Conservation (phyloP, 2,113 vertebrate species). For the Siniperca chuatsi region DNA sequence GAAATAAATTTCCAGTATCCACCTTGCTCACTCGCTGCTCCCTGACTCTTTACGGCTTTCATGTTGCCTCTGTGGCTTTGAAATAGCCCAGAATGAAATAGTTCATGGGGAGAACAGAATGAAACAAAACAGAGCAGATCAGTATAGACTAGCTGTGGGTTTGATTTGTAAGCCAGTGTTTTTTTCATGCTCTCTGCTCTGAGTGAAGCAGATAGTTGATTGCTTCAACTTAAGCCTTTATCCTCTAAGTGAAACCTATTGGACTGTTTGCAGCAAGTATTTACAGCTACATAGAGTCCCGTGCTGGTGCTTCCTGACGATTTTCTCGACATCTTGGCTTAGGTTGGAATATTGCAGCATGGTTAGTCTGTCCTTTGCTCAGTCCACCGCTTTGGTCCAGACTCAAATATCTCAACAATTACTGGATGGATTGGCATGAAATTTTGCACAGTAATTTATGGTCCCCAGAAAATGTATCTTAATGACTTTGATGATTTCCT, state of each 20-base stretch:
- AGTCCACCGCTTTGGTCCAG: not conserved
- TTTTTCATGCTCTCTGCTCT: constrained; percentile 10
- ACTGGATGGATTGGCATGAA: not conserved
- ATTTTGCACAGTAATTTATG: not conserved
- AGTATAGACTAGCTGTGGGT: not conserved
- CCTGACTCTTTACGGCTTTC: not conserved
- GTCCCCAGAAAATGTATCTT: not conserved
- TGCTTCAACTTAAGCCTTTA: constrained; percentile 17
- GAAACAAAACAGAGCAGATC: constrained; percentile 6
- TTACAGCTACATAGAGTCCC: not conserved
- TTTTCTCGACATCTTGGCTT: not conserved
- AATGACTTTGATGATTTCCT: not conserved
- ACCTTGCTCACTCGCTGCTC: not conserved
- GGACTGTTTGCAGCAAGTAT: constrained; percentile 17
- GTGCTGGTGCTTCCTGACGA: not conserved
- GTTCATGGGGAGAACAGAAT: not conserved
- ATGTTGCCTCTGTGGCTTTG: not conserved
- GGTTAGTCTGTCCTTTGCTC: not conserved
- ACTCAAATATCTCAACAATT: not conserved
- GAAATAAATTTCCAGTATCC: constrained; percentile 36
- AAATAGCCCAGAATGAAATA: not conserved
- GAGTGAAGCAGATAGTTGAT: constrained; percentile 28
- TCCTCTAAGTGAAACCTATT: constrained; percentile 35
- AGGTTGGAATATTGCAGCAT: not conserved
- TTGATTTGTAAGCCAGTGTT: constrained; percentile 27